phyloP scores from a whole-genome alignment of 1,140 invertebrate genomes.

The Zaprionus inermis region DNA sequence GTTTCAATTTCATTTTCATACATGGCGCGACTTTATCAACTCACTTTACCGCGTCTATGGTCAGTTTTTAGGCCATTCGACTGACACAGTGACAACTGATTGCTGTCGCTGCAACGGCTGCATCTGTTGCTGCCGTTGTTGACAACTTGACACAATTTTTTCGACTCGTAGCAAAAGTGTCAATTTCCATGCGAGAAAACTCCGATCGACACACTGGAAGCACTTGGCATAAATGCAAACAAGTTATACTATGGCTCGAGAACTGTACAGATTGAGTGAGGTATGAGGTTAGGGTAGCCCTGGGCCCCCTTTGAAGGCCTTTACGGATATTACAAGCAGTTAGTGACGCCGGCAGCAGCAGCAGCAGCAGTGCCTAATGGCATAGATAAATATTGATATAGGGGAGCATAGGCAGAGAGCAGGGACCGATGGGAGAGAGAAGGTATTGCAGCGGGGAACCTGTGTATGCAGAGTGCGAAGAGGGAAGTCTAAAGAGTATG shows the following conservation, averaged over 20 bases:
- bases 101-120: conserved; percentile 44
- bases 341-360: conserved; percentile 9
- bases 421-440: too few relatives aligned
- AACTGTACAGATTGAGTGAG: not conserved
- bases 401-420: not conserved
- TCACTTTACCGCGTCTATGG: conserved; percentile 49
- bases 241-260: conserved; percentile 13
- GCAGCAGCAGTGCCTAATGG: conserved; percentile 32
- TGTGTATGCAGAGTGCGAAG: not conserved
- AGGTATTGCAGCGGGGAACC: too few relatives aligned
- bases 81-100: conserved; percentile 68
- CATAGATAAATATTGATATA: conserved; percentile 47
- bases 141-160: conserved; percentile 82
- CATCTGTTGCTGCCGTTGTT: conserved; percentile 28
- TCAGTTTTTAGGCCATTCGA: conserved; percentile 66
- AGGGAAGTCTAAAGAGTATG: conserved; percentile 1
- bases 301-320: conserved; percentile 27
- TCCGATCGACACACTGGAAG: conserved; percentile 25
- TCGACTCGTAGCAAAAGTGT: conserved; percentile 61
- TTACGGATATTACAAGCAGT: conserved; percentile 70
- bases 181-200: conserved; percentile 74
- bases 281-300: not conserved
- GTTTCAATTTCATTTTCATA: conserved; percentile 38
- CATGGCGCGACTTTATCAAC: conserved; percentile 42
- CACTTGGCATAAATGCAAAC: conserved; percentile 44